Conservation (phyloP, 2,113 vertebrate genomes). For the Pomatostomus ruficeps region DNA sequence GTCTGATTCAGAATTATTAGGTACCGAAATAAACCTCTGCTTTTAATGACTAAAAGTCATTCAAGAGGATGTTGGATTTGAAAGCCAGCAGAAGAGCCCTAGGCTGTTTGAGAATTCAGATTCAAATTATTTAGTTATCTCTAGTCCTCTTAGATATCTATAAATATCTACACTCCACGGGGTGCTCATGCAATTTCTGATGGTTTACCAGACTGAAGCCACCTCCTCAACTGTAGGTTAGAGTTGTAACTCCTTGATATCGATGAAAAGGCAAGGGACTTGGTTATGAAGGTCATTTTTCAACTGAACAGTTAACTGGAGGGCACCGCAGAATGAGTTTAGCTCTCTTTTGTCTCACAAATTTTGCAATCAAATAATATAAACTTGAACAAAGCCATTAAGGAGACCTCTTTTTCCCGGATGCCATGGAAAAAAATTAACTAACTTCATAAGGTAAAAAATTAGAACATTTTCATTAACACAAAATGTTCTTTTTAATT, state of each 20-base stretch:
- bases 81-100: constrained; percentile 50
- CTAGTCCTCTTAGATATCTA: constrained; percentile 43
- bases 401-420: constrained; percentile 59
- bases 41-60: constrained; percentile 45
- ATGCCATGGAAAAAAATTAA: constrained; percentile 46
- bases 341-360: constrained; percentile 70
- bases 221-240: constrained; percentile 63
- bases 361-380: constrained; percentile 69
- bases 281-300: constrained; percentile 82
- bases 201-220: constrained; percentile 63
- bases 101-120: constrained; percentile 61
- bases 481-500: constrained; percentile 73
- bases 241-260: constrained; percentile 66
- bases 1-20: not conserved
- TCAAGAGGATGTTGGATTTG: constrained; percentile 32
- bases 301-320: constrained; percentile 77
- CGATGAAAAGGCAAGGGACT: constrained; percentile 62
- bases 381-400: constrained; percentile 66
- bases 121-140: constrained; percentile 66
- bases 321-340: constrained; percentile 65
- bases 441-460: constrained; percentile 70
- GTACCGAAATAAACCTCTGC: constrained; percentile 17
- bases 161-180: constrained; percentile 61
- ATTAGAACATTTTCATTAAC: constrained; percentile 73
- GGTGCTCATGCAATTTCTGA: constrained; percentile 65